Base-by-base conservation (phyloP, 2,888 invertebrate genomes). In the Digitonthophagus gazella region DNA sequence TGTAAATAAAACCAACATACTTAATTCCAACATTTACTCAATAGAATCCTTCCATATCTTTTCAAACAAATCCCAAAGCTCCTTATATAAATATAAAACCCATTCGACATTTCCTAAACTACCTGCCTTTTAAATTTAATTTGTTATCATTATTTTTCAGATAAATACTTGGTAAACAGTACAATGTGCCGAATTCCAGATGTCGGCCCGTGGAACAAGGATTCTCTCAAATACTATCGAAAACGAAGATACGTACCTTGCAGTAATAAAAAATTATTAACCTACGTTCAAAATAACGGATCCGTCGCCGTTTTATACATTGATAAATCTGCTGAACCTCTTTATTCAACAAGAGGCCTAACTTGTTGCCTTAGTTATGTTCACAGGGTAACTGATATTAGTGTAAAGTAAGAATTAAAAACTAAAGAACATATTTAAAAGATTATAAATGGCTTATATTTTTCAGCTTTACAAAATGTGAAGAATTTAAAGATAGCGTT, bases 101-200 rank as follows among this genome's bases (percentile, higher is more conserved):
- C n/a, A n/a, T n/a, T n/a, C n/a, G n/a, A n/a, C n/a, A n/a, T n/a
- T n/a, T n/a, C n/a, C n/a, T n/a, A n/a, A n/a, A n/a, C n/a, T n/a
- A n/a, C n/a, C n/a, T n/a, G n/a, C n/a, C n/a, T n/a, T n/a, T n/a
- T n/a, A n/a, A n/a, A n/a, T n/a, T n/a, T n/a, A n/a, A n/a, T n/a
- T n/a, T n/a, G n/a, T n/a, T n/a, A n/a, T n/a, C n/a, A n/a, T n/a
- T n/a, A n/a, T n/a, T n/a, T n/a, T 61, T 15, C 16, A 61, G 61
- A 61, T 19, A 61, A 61, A 61, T 69, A 65, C 14, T 58, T 87
- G 65, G 85, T 87, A 2, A 85, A 86, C 83, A 89, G 86, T 77
- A 83, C 87, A 44, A 85, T 84, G 76, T 91, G 90, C 75, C 86
- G 85, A 76, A 90, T 90, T 78, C 84, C 86, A 16, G 86, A 88